A percentile compares a stretch with the other conserved stretches of the same genome.
These are phyloP conservation scores for Drosophila ananassae DNA, from an alignment of 1,140 invertebrate genomes.

Conservation along the genomic window DNA sequence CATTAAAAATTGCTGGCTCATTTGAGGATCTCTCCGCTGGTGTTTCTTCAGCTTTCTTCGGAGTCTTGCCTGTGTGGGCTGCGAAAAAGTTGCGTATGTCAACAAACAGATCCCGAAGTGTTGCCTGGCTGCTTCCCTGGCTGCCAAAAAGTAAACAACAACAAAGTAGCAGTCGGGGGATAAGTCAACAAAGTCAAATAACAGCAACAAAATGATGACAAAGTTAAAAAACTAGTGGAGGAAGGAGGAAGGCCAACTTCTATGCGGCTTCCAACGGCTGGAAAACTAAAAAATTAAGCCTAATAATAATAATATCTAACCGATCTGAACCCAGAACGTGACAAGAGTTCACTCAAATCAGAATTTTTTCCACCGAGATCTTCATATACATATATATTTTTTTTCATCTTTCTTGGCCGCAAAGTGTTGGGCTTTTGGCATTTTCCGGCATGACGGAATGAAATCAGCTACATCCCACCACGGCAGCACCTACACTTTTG, in stretches of 20 bases:
- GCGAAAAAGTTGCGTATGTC: slow-evolving; percentile 38
- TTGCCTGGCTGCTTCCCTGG: not conserved
- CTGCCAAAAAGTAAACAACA: slow-evolving; percentile 28
- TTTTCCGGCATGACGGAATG: slow-evolving; percentile 64
- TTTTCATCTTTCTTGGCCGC: slow-evolving; percentile 14
- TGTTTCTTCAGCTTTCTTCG: slow-evolving; percentile 2
- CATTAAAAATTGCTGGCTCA: slow-evolving; percentile 32
- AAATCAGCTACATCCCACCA: slow-evolving; percentile 41
- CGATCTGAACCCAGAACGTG: slow-evolving; percentile 19
- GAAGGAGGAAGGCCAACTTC: slow-evolving; percentile 13
- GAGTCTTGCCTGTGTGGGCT: slow-evolving; percentile 14
- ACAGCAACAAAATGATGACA: not conserved
- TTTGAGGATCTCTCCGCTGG: slow-evolving; percentile 1
- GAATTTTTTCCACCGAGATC: not conserved
- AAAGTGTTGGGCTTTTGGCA: slow-evolving; percentile 68
- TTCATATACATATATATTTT: not conserved
- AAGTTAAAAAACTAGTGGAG: not conserved
- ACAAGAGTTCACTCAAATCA: slow-evolving; percentile 18
- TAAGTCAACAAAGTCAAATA: slow-evolving; percentile 12
- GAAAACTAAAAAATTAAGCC: not conserved
- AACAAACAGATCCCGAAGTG: slow-evolving; percentile 38
- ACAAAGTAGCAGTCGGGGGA: slow-evolving; percentile 24
- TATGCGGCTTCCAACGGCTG: not conserved
- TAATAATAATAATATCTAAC: slow-evolving; percentile 6
- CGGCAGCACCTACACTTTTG: slow-evolving; percentile 71